These are phyloP conservation scores for Apis mellifera DNA, from an alignment of 1,140 invertebrate genomes.

Conservation along the genomic window Amel_HAv3.1 CM009932.2:4337001-4337500, in stretches of 20 bases:
- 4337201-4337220: constrained; percentile 14
- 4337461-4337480: too few species aligned
- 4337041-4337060: background rate
- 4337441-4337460: too few species aligned
- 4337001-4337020: too few species aligned
- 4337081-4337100: too few species aligned
- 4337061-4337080: background rate
- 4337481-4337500: background rate
- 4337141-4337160: too few species aligned
- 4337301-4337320: constrained; percentile 47
- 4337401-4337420: constrained; percentile 5
- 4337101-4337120: too few species aligned
- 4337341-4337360: constrained; percentile 20
- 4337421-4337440: constrained; percentile 38
- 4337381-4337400: constrained; percentile 58
- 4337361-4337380: constrained; percentile 61
- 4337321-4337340: constrained; percentile 6
- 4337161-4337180: too few species aligned
- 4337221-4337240: background rate
- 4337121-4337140: too few species aligned
- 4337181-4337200: background rate
- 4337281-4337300: constrained; percentile 39
- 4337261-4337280: constrained; percentile 65
- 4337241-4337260: constrained; percentile 12
- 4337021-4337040: background rate